Conservation (phyloP, 2,797 vertebrate genomes). For the Ctenochaetus hawaiiensis region DNA sequence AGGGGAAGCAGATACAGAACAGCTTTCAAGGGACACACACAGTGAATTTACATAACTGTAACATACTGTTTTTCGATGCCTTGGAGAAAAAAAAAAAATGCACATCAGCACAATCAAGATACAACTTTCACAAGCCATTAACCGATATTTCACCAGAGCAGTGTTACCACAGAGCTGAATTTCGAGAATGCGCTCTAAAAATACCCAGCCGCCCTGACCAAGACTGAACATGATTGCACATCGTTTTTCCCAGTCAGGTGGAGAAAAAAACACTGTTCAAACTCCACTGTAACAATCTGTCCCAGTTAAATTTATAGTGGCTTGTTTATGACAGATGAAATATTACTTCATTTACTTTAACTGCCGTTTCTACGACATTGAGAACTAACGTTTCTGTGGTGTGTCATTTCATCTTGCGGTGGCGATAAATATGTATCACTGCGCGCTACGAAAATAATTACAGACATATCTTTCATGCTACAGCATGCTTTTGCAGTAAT, state of each 20-base stretch:
- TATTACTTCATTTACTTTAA: not conserved
- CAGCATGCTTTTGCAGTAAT: slow-evolving; percentile 4
- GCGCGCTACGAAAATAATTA: not conserved
- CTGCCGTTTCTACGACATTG: not conserved
- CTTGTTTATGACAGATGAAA: slow-evolving; percentile 12
- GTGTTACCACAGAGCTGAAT: slow-evolving; percentile 72
- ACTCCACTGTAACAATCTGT: not conserved
- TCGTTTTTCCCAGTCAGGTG: slow-evolving; percentile 30
- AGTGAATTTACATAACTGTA: slow-evolving; percentile 76
- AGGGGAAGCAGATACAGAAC: slow-evolving; percentile 69
- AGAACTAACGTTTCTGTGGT: slow-evolving; percentile 1
- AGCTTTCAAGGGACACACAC: slow-evolving; percentile 69
- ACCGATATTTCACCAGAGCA: slow-evolving; percentile 74
- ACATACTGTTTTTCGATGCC: slow-evolving; percentile 46
- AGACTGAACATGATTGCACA: slow-evolving; percentile 34
- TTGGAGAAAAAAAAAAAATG: slow-evolving; percentile 29
- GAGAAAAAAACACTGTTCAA: slow-evolving; percentile 5
- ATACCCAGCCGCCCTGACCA: slow-evolving; percentile 33
- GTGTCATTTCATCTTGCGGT: slow-evolving; percentile 11
- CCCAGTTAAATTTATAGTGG: not conserved
- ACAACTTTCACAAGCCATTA: slow-evolving; percentile 81
- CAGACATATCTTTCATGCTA: not conserved
- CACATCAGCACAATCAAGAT: slow-evolving; percentile 75
- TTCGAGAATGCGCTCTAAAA: slow-evolving; percentile 72
- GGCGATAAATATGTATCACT: not conserved